These are phyloP conservation scores for Unio pictorum DNA, from an alignment of 2,888 invertebrate genomes.

Conservation along the genomic window DNA sequence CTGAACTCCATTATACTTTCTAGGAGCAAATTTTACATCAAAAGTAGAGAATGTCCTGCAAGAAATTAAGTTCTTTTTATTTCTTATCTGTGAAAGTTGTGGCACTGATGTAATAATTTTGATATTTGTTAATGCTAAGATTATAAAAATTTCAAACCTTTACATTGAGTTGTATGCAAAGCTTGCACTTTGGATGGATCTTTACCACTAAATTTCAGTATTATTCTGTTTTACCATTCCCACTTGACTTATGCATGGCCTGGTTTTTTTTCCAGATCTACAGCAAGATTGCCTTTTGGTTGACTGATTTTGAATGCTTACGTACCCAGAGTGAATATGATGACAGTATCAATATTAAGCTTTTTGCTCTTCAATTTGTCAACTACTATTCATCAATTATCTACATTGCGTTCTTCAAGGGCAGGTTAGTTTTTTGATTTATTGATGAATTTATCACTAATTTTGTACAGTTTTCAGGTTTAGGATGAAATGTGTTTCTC, in stretches of 20 bases:
- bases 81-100: too few relatives aligned
- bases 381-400: constrained; percentile 98
- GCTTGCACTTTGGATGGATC: too few relatives aligned
- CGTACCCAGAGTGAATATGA: constrained; percentile 95
- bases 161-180: too few relatives aligned
- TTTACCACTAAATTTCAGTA: too few relatives aligned
- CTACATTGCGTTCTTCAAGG: constrained; percentile 98
- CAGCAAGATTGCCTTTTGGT: constrained; percentile 79
- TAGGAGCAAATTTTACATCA: too few relatives aligned
- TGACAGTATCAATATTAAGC: constrained; percentile 93
- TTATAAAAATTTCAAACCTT: too few relatives aligned
- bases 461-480: background rate
- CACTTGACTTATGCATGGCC: background rate
- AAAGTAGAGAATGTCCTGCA: too few relatives aligned
- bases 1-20: too few relatives aligned
- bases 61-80: too few relatives aligned
- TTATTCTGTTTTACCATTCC: too few relatives aligned
- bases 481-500: background rate
- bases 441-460: background rate
- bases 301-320: constrained; percentile 88
- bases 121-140: too few relatives aligned
- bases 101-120: too few relatives aligned
- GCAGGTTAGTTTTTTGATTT: constrained; percentile 71
- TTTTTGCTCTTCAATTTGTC: constrained; percentile 94
- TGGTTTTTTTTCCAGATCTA: constrained; percentile 53